phyloP scores from a whole-genome alignment of 2,113 vertebrate genomes.

The Pardalotus punctatus region DNA sequence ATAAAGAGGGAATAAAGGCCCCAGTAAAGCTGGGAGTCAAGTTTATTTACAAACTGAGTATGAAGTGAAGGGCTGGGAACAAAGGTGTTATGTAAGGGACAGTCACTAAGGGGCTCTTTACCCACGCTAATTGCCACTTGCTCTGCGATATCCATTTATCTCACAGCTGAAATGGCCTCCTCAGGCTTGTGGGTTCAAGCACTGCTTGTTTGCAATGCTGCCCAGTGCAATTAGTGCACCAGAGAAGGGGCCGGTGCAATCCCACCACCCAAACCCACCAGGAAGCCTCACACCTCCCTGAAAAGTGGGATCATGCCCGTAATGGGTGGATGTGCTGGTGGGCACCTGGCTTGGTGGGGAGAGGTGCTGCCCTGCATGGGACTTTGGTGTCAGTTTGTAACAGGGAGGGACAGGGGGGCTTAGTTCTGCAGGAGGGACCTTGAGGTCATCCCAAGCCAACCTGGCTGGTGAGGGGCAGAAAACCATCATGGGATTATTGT shows the following conservation, averaged over 20 bases:
- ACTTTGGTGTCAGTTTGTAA: rapidly evolving
- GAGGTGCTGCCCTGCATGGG: background rate
- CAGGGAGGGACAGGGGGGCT: rapidly evolving
- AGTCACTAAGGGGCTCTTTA: slow-evolving; percentile 53
- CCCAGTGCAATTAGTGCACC: background rate
- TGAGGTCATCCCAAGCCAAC: background rate
- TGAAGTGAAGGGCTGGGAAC: slow-evolving; percentile 36
- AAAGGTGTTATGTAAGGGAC: slow-evolving; percentile 58
- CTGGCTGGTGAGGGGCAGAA: background rate
- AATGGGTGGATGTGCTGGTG: rapidly evolving
- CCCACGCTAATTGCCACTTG: slow-evolving; percentile 39
- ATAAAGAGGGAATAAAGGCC: background rate
- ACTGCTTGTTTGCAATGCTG: background rate
- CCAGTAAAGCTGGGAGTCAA: slow-evolving; percentile 19
- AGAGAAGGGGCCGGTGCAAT: rapidly evolving
- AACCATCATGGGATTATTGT: rapidly evolving
- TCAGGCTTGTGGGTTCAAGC: background rate
- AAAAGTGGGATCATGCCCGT: rapidly evolving
- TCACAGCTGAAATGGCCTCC: background rate
- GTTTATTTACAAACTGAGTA: slow-evolving; percentile 45
- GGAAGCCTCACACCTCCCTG: rapidly evolving
- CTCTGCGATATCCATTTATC: background rate
- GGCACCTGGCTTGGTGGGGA: rapidly evolving
- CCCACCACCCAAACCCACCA: rapidly evolving
- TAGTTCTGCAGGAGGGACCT: background rate